Conservation (phyloP, 2,888 invertebrate species). For the Sinodicranocentrus sp. region DNA sequence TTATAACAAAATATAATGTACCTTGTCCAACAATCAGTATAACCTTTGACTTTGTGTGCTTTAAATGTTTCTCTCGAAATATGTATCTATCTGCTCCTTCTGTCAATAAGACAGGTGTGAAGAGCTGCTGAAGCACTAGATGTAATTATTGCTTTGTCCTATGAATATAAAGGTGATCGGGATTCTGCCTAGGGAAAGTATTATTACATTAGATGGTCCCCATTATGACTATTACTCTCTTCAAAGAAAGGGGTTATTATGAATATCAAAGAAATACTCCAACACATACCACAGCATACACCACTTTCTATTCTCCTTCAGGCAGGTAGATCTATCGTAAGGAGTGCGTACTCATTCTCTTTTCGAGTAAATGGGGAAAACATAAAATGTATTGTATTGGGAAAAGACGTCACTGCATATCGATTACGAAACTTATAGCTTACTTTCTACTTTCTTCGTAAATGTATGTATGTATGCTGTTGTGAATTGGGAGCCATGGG, state of each 20-base stretch:
- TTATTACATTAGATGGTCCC: too few relatives aligned
- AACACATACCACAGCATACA: too few relatives aligned
- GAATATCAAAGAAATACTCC: too few relatives aligned
- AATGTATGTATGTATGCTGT: neutral
- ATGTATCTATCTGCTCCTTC: too few relatives aligned
- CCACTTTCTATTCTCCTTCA: too few relatives aligned
- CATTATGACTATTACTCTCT: neutral
- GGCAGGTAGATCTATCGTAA: too few relatives aligned
- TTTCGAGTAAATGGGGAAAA: conserved; percentile 3
- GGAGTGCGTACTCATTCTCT: neutral
- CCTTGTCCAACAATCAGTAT: too few relatives aligned
- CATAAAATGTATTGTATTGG: conserved; percentile 29
- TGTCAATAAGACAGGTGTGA: conserved; percentile 19
- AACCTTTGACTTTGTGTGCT: too few relatives aligned
- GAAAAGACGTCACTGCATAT: conserved; percentile 56
- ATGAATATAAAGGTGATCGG: neutral
- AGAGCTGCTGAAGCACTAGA: neutral
- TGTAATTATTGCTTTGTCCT: conserved; percentile 27
- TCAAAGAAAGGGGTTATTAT: too few relatives aligned
- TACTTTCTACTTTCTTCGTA: neutral
- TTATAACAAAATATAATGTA: too few relatives aligned
- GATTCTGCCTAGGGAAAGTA: too few relatives aligned
- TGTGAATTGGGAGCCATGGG: too few relatives aligned
- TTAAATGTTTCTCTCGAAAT: conserved; percentile 5
- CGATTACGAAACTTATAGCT: conserved; percentile 26